Base-by-base conservation (phyloP, 2,113 vertebrate species). In the Tretioscincus oriximinensis region DNA sequence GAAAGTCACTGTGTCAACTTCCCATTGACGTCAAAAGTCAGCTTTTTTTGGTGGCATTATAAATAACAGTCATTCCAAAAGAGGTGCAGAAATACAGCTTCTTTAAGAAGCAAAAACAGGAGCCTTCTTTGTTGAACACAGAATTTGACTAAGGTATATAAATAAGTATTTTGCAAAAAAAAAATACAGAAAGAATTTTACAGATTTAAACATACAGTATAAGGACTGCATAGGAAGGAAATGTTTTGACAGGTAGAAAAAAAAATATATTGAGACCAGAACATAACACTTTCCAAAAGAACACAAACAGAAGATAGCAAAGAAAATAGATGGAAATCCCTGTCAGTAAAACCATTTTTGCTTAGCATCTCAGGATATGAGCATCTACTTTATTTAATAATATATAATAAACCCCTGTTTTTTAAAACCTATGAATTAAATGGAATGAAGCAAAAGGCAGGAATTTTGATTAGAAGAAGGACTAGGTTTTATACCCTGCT, bases 21-120 rank as follows among this genome's bases (percentile, higher is more conserved):
- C 80, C 80, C 73, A 61, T 60, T 81, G 65, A 81, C 12, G 73
- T 81, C 80, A 81, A 81, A 76, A 65, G 73, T 47, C 72, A 81
- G 65, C 14, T 61, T 76, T 76, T 81, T 81, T 81, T 58, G n/a
- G 66, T 69, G n/a, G n/a, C 64, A 69, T 58, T 81, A 76, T 61
- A 76, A 76, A 81, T 65, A 81, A 75, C 35, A 76, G 29, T 47
- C 35, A 81, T 75, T 81, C 58, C 29, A 64, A 81, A 81, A 75
- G 64, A 75, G 31, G 72, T 68, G 73, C 28, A 51, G 41, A 74
- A n/a, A 22, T 69, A 22, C 24, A 78, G 14, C 29, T 69, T 21
- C 49, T 60, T 51, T 21, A 45, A 70, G 14, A 12, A 78, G 47
- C 12, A 49, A 51, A 28, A 66, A 63, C 47, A 8, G 7, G 41